Base-by-base conservation (phyloP, 2,113 vertebrate genomes). In the Etheostoma cragini region DNA sequence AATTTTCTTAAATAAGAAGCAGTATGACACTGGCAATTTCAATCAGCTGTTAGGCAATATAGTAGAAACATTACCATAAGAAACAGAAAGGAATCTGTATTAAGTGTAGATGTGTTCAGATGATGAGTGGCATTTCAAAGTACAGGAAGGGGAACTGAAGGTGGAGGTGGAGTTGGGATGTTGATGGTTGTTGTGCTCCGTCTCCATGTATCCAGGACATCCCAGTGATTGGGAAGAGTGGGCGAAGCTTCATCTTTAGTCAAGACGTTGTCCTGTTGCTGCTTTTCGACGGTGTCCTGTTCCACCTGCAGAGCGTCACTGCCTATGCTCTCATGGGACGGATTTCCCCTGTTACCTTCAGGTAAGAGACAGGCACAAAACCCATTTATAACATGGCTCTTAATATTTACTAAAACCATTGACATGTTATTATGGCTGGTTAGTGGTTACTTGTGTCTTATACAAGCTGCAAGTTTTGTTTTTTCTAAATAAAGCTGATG, bases 261-360 rank as follows among this genome's bases (percentile, higher is more conserved):
- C 96, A 97, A 72, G 98, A 99, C 4, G 61, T 98, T 0, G 35
- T 97, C 1, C 22, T 98, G 57, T 89, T 99, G 56, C 96, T 99
- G 4, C 93, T 99, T 54, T 95, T 96, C 0, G 98, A 98, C 0
- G 98, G 98, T 0, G 85, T 83, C 12, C 93, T 99, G 21, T 99
- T 99, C 90, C 98, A 99, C 89, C 92, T 99, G 11, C 98, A 99
- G 92, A 99, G 98, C 1, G 95, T 99, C 80, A 98, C 97, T 0
- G 98, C 98, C 2, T 99, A 99, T 0, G 98, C 98, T 0, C 84
- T 99, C 82, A 99, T 99, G 98, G 97, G 98, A 2, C 96, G 96
- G 38, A 97, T 99, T 50, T 99, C 98, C 6, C 98, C 98, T 0
- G 98, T 99, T 62, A 99, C 98, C 0, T 99, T 99, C 96, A 99